Base-by-base conservation (phyloP, 2,797 vertebrate genomes). In the Propithecus perrieri region DNA sequence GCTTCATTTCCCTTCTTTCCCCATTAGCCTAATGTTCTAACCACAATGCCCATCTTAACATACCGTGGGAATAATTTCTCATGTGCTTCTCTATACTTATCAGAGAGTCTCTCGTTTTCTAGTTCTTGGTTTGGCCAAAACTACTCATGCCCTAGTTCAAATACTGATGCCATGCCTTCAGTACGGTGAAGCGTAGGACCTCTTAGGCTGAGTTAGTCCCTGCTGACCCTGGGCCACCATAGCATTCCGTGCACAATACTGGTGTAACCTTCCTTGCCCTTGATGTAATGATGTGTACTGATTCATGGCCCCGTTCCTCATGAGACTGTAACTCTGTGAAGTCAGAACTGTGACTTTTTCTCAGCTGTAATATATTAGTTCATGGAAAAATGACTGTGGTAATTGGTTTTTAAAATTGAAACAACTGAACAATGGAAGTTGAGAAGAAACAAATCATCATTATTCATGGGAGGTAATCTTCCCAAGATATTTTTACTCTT, bases 381-480 rank as follows among this genome's bases (percentile, higher is more conserved):
- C 4, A 63, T 74, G 57, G 57, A 76, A 84, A 92, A 96, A 83
- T 91, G 13, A 48, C 41, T 83, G 0, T 74, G 38, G 8, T 88
- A 71, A 95, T 80, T 85, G 65, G 15, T 94, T 92, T 91, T 90
- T 67, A n/a, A 55, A 83, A 84, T 59, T 26, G 24, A 89, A 83
- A 89, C 33, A 61, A 30, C 2, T n/a, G 38, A 85, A 83, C 28
- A 92, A 2, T 90, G 33, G 17, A 92, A 59, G 11, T 41, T 95
- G 41, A 86, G 67, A 14, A 71, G 46, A 93, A 83, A 53, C 35
- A 85, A 46, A 88, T 88, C 33, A 91, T 90, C 59, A 72, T 90
- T 95, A 59, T 83, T 94, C 9, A 78, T 72, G 35, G 24, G 10
- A 92, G 20, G 12, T 48, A 65, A 83, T 86, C 43, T 94, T 90